phyloP scores from a whole-genome alignment of 1,140 invertebrate genomes.

The Brachionus manjavacas region DNA sequence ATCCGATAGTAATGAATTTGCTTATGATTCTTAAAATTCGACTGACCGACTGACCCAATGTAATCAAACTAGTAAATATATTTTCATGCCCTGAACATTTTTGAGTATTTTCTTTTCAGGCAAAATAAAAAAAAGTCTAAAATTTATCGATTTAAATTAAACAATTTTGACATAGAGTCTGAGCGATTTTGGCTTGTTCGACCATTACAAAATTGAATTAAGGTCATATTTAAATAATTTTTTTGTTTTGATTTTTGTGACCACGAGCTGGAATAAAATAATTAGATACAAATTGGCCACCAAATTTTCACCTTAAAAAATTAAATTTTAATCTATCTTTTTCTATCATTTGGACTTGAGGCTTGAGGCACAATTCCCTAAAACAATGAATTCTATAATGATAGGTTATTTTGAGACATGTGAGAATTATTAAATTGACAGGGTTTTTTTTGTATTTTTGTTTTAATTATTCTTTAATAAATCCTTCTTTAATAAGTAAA shows the following conservation, averaged over 20 bases:
- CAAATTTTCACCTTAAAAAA: not conserved
- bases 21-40: not conserved
- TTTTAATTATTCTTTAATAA: no score
- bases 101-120: slow-evolving; percentile 22
- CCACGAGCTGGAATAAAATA: not conserved
- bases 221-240: not conserved
- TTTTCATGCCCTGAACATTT: not conserved
- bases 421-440: not conserved
- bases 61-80: slow-evolving; percentile 10
- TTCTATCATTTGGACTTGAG: not conserved
- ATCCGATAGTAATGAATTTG: not conserved
- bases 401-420: not conserved
- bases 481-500: no score
- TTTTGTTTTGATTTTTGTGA: not conserved
- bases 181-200: not conserved
- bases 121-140: not conserved
- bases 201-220: not conserved
- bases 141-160: not conserved
- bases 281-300: not conserved
- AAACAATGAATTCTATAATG: not conserved
- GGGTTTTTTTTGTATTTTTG: not conserved
- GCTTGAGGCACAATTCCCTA: no score
- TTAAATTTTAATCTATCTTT: not conserved
- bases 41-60: slow-evolving; percentile 29
- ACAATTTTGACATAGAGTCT: not conserved